phyloP scores from a whole-genome alignment of 2,888 invertebrate species.

The Bibio marci region DNA sequence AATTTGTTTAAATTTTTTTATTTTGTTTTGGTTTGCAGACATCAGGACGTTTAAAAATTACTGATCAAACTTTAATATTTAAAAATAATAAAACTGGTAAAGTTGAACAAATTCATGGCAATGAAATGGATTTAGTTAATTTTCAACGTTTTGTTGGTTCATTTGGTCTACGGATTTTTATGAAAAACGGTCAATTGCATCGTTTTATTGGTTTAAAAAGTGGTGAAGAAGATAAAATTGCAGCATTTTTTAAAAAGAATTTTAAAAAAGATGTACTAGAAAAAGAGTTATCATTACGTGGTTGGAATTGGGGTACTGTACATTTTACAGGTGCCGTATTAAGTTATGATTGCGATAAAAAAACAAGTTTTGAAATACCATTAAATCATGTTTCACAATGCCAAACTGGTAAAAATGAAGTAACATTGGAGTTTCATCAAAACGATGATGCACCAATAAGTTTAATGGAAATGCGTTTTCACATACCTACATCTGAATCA shows the following conservation, averaged over 20 bases:
- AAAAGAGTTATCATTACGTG: constrained; percentile 84
- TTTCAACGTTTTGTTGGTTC: constrained; percentile 85
- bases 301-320: constrained; percentile 99
- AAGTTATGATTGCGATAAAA: constrained; percentile 66
- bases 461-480: constrained; percentile 94
- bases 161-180: constrained; percentile 75
- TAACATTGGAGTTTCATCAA: constrained; percentile 95
- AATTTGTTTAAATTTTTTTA: neutral
- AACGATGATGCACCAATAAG: constrained; percentile 97
- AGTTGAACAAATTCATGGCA: constrained; percentile 70
- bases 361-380: constrained; percentile 90
- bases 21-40: constrained; percentile 37
- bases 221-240: constrained; percentile 79
- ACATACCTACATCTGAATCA: constrained; percentile 82
- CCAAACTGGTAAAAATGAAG: constrained; percentile 93
- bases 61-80: constrained; percentile 77
- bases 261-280: constrained; percentile 78
- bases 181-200: constrained; percentile 78
- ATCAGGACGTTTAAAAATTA: constrained; percentile 79
- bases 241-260: constrained; percentile 68
- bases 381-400: constrained; percentile 91
- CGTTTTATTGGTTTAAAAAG: constrained; percentile 92
- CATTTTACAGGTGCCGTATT: constrained; percentile 79
- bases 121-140: constrained; percentile 78
- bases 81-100: constrained; percentile 95